Conservation (phyloP, 2,113 vertebrate species). For the Phrynosoma platyrhinos region DNA sequence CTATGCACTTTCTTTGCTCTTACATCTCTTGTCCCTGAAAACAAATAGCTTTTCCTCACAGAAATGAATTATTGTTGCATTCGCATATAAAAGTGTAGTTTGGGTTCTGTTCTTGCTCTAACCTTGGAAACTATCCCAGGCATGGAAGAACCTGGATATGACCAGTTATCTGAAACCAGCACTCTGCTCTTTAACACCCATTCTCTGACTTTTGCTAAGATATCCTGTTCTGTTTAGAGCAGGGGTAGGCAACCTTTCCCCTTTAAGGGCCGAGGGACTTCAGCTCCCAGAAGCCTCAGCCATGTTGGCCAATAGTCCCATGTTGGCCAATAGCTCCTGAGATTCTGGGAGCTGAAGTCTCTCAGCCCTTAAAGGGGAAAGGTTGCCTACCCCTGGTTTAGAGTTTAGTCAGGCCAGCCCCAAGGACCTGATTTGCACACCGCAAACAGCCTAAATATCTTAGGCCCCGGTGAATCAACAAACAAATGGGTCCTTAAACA, state of each 20-base stretch:
- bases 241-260: no score
- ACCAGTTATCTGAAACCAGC: neutral
- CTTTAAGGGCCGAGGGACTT: no score
- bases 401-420: neutral
- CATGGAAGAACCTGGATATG: neutral
- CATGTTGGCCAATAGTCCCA: no score
- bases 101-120: neutral
- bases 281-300: no score
- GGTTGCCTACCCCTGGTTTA: no score
- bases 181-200: neutral
- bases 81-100: neutral
- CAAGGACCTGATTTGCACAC: no score
- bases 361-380: no score
- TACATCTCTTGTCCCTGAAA: neutral
- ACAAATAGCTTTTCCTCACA: neutral
- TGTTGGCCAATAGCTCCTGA: no score
- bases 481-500: no score
- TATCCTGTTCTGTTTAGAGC: neutral
- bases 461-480: neutral
- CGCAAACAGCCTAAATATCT: neutral
- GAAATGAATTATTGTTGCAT: neutral
- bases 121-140: neutral
- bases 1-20: neutral
- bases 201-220: neutral
- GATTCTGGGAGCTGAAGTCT: no score